Conservation (phyloP, 1,140 invertebrate genomes). For the Catajapyx aquilonaris region DNA sequence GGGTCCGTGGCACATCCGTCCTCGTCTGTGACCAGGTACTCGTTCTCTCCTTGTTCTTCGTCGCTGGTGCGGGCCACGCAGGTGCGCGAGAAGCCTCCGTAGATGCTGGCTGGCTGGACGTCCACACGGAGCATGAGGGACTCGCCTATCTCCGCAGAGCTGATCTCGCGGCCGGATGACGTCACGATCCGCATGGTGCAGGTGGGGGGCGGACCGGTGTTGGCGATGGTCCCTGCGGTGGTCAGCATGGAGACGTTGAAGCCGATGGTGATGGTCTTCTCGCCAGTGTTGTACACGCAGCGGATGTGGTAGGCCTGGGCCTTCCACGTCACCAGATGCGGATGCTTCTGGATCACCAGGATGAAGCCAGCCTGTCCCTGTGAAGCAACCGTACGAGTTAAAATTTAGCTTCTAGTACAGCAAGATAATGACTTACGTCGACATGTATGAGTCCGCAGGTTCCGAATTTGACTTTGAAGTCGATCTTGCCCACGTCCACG, state of each 20-base stretch:
- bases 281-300: constrained; percentile 81
- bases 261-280: constrained; percentile 77
- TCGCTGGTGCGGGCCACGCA: constrained; percentile 78
- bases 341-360: constrained; percentile 84
- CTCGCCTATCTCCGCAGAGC: constrained; percentile 78
- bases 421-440: constrained; percentile 41
- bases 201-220: constrained; percentile 79
- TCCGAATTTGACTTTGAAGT: constrained; percentile 80
- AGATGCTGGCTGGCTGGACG: constrained; percentile 79
- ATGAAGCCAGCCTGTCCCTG: constrained; percentile 79
- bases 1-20: constrained; percentile 84
- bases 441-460: constrained; percentile 76
- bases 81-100: constrained; percentile 78
- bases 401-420: too few relatives aligned
- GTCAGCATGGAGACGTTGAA: constrained; percentile 91
- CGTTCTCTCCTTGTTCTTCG: constrained; percentile 68
- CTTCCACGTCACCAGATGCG: constrained; percentile 81
- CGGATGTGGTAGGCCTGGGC: constrained; percentile 87
- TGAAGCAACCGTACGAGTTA: too few relatives aligned
- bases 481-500: constrained; percentile 41
- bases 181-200: constrained; percentile 83
- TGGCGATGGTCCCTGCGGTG: constrained; percentile 82
- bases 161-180: constrained; percentile 65
- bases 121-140: constrained; percentile 76
- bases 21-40: constrained; percentile 80